phyloP scores from a whole-genome alignment of 2,113 vertebrate genomes.

The Microtus montanus region DNA sequence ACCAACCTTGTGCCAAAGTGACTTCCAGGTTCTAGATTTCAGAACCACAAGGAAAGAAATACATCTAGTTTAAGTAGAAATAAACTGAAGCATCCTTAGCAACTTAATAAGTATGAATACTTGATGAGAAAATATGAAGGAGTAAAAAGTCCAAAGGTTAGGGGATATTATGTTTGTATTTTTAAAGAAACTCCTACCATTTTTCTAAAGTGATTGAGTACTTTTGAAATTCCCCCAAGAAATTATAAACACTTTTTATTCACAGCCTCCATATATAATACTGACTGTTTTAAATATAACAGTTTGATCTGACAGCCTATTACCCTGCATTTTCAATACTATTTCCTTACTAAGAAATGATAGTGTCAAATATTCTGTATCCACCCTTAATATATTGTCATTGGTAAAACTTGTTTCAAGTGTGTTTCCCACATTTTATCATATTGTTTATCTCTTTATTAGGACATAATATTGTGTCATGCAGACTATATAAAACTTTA shows the following conservation, averaged over 20 bases:
- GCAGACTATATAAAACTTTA: neutral
- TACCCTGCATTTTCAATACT: neutral
- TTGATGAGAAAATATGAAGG: neutral
- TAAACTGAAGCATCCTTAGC: neutral
- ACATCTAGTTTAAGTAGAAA: neutral
- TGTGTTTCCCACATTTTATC: neutral
- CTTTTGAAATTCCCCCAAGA: neutral
- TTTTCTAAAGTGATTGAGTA: neutral
- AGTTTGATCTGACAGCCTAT: neutral
- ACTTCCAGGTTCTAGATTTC: neutral
- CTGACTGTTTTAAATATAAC: neutral
- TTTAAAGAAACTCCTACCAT: neutral
- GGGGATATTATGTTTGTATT: neutral
- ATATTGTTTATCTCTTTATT: neutral
- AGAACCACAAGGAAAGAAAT: neutral
- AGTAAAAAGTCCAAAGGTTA: neutral
- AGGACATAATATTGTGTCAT: neutral
- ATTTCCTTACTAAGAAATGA: neutral
- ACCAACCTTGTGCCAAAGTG: neutral
- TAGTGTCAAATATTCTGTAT: neutral
- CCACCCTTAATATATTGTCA: neutral
- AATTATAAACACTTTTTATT: neutral
- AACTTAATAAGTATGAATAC: neutral
- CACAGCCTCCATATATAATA: neutral
- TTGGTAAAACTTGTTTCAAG: neutral